Evolutionary conservation across 2,113 vertebrate genomes (phyloP).

Genomic region (Myrmophylax atrothorax): DNA sequence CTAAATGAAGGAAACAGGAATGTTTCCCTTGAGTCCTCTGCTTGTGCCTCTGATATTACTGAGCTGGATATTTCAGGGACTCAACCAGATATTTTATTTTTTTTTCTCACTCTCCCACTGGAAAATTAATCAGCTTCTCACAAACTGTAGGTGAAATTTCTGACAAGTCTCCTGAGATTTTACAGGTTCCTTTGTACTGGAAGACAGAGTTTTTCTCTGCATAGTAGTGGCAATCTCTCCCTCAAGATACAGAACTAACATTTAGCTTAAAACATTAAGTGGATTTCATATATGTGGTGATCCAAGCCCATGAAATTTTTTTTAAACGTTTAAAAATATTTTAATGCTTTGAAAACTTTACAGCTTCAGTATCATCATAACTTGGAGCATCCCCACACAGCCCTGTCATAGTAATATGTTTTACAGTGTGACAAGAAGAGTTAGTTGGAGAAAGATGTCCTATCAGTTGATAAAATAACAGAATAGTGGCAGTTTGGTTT

Average conservation of each 20-base stretch:
- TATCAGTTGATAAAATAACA: background rate
- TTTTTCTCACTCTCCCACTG: background rate
- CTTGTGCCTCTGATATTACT: conserved; percentile 28
- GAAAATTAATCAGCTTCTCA: conserved; percentile 40
- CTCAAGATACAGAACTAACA: background rate
- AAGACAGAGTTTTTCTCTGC: background rate
- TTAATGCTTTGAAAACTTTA: background rate
- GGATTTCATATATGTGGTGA: background rate
- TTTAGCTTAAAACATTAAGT: background rate
- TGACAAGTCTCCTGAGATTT: conserved; percentile 11
- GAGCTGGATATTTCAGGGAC: conserved; percentile 20
- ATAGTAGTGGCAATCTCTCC: background rate
- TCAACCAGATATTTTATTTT: background rate
- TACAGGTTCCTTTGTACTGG: background rate
- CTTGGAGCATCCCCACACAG: background rate
- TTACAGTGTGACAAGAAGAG: background rate
- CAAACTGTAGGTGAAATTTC: conserved; percentile 44
- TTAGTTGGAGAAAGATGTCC: background rate
- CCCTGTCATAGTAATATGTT: background rate
- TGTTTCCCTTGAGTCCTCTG: background rate
- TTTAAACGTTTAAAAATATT: background rate
- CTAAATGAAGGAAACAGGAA: conserved; percentile 67
- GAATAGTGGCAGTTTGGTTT: background rate
- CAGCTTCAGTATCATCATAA: background rate
- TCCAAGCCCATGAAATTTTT: background rate